phyloP scores from a whole-genome alignment of 2,113 vertebrate species.

The Mixornis gularis region DNA sequence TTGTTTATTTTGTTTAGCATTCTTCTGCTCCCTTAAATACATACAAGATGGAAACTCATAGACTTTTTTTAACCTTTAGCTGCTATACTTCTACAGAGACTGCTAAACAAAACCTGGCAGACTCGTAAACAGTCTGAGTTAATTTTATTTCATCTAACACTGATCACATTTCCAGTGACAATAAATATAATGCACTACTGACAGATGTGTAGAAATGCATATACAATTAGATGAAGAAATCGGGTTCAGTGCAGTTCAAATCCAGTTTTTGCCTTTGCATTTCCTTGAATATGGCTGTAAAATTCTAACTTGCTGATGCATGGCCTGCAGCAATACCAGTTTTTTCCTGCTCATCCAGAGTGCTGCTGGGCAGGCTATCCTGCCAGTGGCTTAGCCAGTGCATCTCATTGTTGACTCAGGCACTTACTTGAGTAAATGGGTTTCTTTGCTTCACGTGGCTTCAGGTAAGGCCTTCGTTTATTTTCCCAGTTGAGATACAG shows the following conservation, averaged over 20 bases:
- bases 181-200: neutral
- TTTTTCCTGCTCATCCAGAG: neutral
- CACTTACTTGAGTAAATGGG: neutral
- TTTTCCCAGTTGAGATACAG: neutral
- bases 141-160: constrained; percentile 4
- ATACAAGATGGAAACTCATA: neutral
- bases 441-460: neutral
- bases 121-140: neutral
- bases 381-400: neutral
- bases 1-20: constrained; percentile 37
- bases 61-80: constrained; percentile 39
- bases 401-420: neutral
- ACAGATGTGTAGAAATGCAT: neutral
- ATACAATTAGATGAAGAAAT: constrained; percentile 12
- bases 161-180: constrained; percentile 37
- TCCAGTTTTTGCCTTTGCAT: constrained; percentile 4
- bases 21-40: constrained; percentile 30
- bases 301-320: neutral
- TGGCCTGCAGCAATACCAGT: neutral
- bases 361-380: neutral
- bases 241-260: neutral
- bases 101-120: neutral
- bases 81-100: neutral
- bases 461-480: neutral
- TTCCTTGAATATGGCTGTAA: neutral